A percentile compares a stretch with the other conserved stretches of the same genome.
These are phyloP conservation scores for Poecilus cupreus DNA, from an alignment of 2,888 invertebrate genomes.

Conservation along the genomic window DNA sequence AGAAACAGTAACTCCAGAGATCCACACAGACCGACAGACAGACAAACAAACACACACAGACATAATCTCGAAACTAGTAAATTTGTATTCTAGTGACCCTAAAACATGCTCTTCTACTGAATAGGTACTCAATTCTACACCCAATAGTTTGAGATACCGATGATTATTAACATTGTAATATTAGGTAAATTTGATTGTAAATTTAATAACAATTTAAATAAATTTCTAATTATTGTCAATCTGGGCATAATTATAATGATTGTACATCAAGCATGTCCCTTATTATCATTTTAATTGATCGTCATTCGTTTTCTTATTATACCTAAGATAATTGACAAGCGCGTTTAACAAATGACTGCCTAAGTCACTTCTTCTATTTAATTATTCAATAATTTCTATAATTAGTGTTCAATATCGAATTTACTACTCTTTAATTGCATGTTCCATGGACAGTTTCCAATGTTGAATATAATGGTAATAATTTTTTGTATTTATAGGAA, in stretches of 20 bases:
- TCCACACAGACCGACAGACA: too few relatives aligned
- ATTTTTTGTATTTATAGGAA: constrained; percentile 28
- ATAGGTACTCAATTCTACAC: too few relatives aligned
- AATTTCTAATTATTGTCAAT: neutral
- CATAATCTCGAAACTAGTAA: too few relatives aligned
- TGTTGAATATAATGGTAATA: neutral
- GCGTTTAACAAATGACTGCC: constrained; percentile 33
- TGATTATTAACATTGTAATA: too few relatives aligned
- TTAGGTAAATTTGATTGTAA: too few relatives aligned
- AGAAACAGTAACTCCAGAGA: too few relatives aligned
- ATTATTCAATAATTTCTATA: constrained; percentile 31
- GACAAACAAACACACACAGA: too few relatives aligned
- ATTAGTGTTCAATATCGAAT: constrained; percentile 11
- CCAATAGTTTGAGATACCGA: too few relatives aligned
- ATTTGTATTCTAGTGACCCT: too few relatives aligned
- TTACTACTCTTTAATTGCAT: constrained; percentile 1
- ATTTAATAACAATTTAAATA: too few relatives aligned
- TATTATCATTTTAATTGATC: constrained; percentile 22
- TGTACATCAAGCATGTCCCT: too few relatives aligned
- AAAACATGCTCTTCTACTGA: too few relatives aligned
- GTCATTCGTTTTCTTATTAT: neutral
- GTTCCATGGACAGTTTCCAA: neutral
- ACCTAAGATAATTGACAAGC: constrained; percentile 32
- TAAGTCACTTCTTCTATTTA: constrained; percentile 13
- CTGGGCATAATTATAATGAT: neutral